Evolutionary conservation across 1,140 invertebrate genomes (phyloP).

Genomic region (Lepidurus arcticus): DNA sequence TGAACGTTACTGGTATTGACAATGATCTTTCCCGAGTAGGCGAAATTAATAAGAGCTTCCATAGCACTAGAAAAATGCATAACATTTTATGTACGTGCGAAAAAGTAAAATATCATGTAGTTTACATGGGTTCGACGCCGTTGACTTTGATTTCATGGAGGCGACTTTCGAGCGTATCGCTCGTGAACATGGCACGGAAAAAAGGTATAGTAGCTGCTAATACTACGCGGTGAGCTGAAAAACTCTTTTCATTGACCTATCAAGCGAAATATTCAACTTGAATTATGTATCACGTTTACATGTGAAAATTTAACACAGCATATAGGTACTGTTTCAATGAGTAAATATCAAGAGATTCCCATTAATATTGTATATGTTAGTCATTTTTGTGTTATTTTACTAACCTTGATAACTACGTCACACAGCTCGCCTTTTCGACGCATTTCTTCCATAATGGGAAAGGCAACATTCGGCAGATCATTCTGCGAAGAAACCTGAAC

Average conservation of each 20-base stretch:
- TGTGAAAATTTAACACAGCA: no score
- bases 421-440: slow-evolving; percentile 73
- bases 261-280: slow-evolving; percentile 32
- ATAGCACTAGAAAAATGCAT: slow-evolving; percentile 57
- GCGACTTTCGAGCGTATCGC: slow-evolving; percentile 80
- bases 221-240: slow-evolving; percentile 77
- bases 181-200: slow-evolving; percentile 86
- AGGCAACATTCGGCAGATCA: slow-evolving; percentile 63
- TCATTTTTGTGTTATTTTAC: neutral
- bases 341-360: neutral
- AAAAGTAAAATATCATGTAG: slow-evolving; percentile 26
- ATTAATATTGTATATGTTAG: neutral
- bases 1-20: slow-evolving; percentile 78
- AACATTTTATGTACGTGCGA: slow-evolving; percentile 28
- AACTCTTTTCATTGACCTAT: slow-evolving; percentile 63
- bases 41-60: slow-evolving; percentile 78
- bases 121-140: slow-evolving; percentile 68
- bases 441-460: slow-evolving; percentile 77
- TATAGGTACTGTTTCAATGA: no score
- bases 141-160: slow-evolving; percentile 75
- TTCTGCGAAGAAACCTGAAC: slow-evolving; percentile 56
- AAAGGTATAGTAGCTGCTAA: slow-evolving; percentile 82
- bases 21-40: slow-evolving; percentile 72
- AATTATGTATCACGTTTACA: neutral
- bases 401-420: slow-evolving; percentile 78